Evolutionary conservation across 2,113 vertebrate genomes (phyloP), one percentile per base, ranked within the genome.

Genomic region (Pedionomus torquatus): DNA sequence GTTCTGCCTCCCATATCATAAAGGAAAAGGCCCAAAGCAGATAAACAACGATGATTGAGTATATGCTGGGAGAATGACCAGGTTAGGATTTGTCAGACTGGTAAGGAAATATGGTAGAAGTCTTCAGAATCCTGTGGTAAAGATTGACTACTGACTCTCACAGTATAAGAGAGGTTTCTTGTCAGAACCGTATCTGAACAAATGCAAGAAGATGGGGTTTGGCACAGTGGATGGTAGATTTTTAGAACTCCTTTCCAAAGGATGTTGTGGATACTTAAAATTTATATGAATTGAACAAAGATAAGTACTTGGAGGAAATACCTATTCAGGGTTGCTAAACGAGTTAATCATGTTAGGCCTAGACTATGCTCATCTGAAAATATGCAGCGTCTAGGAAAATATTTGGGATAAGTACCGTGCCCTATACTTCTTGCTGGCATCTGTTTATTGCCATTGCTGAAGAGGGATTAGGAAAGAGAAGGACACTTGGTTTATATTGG

Each of bases 301-400:
- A 10, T 61, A 52, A 75, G 30, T 35, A 24, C 37, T 70, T 46
- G 39, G 17, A 68, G 20, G 33, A 76, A 86, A 83, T 2, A 44
- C 48, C 5, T 19, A 6, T 89, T 83, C 41, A n/a, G 33, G 5
- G 11, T 26, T 96, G 55, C 61, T 72, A 68, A 87, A 33, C 1
- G 16, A 48, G 49, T 19, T 58, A 41, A 80, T 41, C 28, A 11
- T 23, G 1, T 44, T 43, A 57, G 23, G 20, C 8, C 66, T 52
- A 71, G 41, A 46, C 17, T n/a, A 25, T 0, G 0, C 11, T 0
- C 0, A 66, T 74, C 51, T 68, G 35, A 76, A 85, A 89, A 68
- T 26, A 68, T 2, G 18, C 20, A 8, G 21, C 4, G 0, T 10
- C 52, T 77, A 49, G 35, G 17, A 89, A 17, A 86, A 16, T 61